These are phyloP conservation scores for Anticlea derivata DNA, from an alignment of 2,888 invertebrate species.

Conservation along the genomic window DNA sequence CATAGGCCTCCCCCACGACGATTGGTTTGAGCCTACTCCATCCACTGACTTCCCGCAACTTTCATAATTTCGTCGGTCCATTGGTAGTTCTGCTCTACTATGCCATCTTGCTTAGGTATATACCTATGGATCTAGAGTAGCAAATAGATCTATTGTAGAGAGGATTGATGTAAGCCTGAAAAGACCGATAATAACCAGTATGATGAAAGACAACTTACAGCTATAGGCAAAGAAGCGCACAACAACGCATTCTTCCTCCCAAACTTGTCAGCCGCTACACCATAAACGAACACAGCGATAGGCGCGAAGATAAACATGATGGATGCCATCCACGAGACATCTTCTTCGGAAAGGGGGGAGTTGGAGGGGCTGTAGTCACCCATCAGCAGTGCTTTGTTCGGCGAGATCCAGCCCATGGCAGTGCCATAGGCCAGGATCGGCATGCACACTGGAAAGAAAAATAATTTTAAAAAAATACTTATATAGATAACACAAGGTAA, in stretches of 20 bases:
- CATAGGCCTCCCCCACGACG: no score
- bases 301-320: conserved; percentile 83
- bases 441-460: conserved; percentile 74
- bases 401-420: conserved; percentile 84
- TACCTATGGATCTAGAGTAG: no score
- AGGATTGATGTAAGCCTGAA: no score
- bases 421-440: conserved; percentile 81
- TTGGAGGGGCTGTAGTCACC: conserved; percentile 65
- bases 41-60: no score
- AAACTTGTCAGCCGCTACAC: conserved; percentile 74
- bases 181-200: neutral
- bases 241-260: conserved; percentile 78
- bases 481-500: no score
- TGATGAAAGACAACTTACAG: conserved; percentile 49
- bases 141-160: no score
- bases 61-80: no score
- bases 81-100: no score
- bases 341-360: conserved; percentile 64
- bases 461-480: no score
- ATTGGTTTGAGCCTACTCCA: no score
- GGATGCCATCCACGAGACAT: conserved; percentile 83
- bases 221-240: conserved; percentile 64
- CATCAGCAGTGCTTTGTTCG: conserved; percentile 76
- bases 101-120: no score
- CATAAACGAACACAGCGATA: conserved; percentile 80